phyloP scores from a whole-genome alignment of 2,888 invertebrate genomes.

The Eilema depressum region DNA sequence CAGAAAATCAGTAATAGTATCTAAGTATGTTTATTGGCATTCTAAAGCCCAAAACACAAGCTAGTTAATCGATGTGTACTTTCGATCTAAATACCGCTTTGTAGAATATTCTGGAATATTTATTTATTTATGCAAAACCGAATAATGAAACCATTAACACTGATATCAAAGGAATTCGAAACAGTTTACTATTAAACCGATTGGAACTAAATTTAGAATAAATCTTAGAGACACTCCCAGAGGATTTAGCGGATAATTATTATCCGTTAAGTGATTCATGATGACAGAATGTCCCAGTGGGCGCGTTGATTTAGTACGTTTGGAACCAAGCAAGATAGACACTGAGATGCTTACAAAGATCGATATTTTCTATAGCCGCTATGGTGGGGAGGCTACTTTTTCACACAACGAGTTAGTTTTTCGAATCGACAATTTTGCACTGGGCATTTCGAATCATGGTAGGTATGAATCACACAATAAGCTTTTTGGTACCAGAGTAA shows the following conservation, averaged over 20 bases:
- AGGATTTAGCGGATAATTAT: constrained; percentile 56
- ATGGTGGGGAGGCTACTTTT: too few relatives aligned
- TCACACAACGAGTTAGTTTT: too few relatives aligned
- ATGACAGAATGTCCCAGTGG: constrained; percentile 56
- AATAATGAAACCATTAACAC: background rate
- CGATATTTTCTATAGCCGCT: background rate
- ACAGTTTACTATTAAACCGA: background rate
- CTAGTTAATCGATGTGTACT: too few relatives aligned
- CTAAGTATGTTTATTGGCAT: too few relatives aligned
- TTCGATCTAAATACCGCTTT: too few relatives aligned
- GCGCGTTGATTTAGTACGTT: constrained; percentile 53
- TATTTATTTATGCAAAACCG: background rate
- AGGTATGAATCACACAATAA: too few relatives aligned
- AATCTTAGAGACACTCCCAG: constrained; percentile 37
- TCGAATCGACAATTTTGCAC: too few relatives aligned
- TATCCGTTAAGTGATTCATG: constrained; percentile 61
- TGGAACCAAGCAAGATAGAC: constrained; percentile 31
- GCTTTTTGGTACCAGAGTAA: too few relatives aligned
- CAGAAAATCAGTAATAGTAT: too few relatives aligned
- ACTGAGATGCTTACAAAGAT: constrained; percentile 17
- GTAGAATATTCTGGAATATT: too few relatives aligned
- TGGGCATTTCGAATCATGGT: too few relatives aligned
- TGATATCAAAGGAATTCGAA: background rate
- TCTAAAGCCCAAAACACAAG: too few relatives aligned
- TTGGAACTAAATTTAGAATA: background rate